Base-by-base conservation (phyloP, 2,888 invertebrate genomes). In the Eristalinus aeneus region DNA sequence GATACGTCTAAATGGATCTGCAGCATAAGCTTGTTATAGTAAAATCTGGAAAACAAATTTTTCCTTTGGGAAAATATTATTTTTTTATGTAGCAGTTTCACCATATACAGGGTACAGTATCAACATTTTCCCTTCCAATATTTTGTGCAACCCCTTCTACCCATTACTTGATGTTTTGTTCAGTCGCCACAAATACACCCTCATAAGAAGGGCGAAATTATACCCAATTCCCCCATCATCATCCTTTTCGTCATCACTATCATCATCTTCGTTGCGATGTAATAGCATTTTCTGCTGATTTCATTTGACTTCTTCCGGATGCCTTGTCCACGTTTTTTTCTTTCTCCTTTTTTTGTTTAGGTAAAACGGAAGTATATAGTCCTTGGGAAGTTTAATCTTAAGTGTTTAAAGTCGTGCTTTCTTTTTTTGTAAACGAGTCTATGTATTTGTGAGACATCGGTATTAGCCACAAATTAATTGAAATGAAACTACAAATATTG, bases 241-340 rank as follows among this genome's bases (percentile, higher is more conserved):
- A 69, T 77, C 60, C 39, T 69, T 54, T 63, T 80, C 72, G 71
- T 85, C 80, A 76, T 85, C 86, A 68, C 71, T 56, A 67, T 46
- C 78, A 78, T 71, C 77, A 71, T 74, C 27, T 27, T 27, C 74
- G 64, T 77, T 77, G 86, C 74, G 86, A 86, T 83, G 87, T 87
- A 83, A 90, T 90, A 91, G 90, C 90, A 91, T 90, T 90, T 91
- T 90, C 91, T 90, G 90, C 90, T 91, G 90, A 90, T 90, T 90
- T 90, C 90, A 91, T 91, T 91, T 90, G 91, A 91, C 90, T 90
- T 90, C 91, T 90, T 90, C 90, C 90, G 90, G 90, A 90, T 79
- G 82, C 75, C 80, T 84, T 85, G 81, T 78, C 81, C 73, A 63
- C 78, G 87, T 86, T 82, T 86, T 82, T 86, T 86, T 81, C 78